Conservation (phyloP, 2,797 vertebrate species). For the Antrozous pallidus region DNA sequence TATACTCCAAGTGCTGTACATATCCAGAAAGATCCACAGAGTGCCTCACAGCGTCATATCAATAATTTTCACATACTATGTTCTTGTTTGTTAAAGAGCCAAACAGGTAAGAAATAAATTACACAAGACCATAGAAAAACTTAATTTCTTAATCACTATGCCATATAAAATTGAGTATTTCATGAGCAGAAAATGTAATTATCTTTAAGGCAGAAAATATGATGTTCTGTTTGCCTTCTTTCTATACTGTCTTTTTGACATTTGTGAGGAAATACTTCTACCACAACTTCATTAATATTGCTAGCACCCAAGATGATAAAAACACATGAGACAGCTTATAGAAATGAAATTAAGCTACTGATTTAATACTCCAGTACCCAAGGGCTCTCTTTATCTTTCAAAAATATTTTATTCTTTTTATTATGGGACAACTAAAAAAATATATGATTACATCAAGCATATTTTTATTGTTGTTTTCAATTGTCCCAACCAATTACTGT, state of each 20-base stretch:
- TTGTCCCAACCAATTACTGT: neutral
- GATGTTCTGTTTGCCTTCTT: neutral
- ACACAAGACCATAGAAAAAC: neutral
- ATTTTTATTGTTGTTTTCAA: neutral
- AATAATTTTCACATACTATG: neutral
- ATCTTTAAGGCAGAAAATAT: constrained; percentile 12
- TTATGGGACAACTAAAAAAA: neutral
- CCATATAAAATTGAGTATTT: neutral
- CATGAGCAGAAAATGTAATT: neutral
- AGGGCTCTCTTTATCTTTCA: neutral
- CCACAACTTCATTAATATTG: neutral
- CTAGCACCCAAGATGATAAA: neutral
- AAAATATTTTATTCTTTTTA: neutral
- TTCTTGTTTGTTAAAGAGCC: neutral
- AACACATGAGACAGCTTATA: constrained; percentile 6
- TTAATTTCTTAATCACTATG: neutral
- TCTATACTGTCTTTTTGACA: neutral
- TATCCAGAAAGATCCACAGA: neutral
- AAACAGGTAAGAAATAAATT: constrained; percentile 4
- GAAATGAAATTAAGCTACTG: constrained; percentile 13
- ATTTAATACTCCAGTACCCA: constrained; percentile 45
- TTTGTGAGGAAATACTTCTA: neutral
- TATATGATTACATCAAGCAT: neutral
- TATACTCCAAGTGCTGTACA: neutral
- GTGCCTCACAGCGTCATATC: neutral